Base-by-base conservation (phyloP, 2,113 vertebrate species). In the Physeter macrocephalus region DNA sequence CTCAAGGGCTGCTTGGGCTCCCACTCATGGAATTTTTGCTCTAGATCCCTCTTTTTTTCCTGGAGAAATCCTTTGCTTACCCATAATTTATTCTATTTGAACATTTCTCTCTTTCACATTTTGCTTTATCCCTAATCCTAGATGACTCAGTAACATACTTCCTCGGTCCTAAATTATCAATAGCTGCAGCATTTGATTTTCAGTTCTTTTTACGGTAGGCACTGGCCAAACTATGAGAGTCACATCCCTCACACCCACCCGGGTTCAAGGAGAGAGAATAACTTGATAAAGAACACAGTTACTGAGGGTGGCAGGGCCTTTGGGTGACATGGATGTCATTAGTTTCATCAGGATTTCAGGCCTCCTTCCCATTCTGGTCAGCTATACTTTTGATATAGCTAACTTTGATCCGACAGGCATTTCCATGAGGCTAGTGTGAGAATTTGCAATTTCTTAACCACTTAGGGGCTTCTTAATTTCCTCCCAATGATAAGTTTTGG, bases 201-300 rank as follows among this genome's bases (percentile, higher is more conserved):
- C 25, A 80, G 1, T 27, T 93, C 15, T 39, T 41, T 15, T 25
- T 17, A 18, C 69, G 10, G 14, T 17, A 39, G 1, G 27, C 13
- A 82, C 3, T 23, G 11, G 36, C 4, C 61, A 39, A 54, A 1
- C 17, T 84, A 31, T 34, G 25, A 71, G 3, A n/a, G 54, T 5
- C 27, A 59, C 6, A 52, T 15, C 3, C 5, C 29, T 2, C 36
- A 36, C 29, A 43, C 5, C 2, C 8, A n/a, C 9, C 1, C 41
- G 14, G 52, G 23, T 67, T 41, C 41, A 34, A 43, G 34, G 21
- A 39, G 3, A 27, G 29, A 72, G 27, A 66, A 41, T 49, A n/a
- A 49, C 39, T 25, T 52, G 34, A 66, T 69, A 31, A 25, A 95
- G 15, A 74, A 41, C 20, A 88, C 13, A 61, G 25, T 43, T 41